Conservation (phyloP, 2,888 invertebrate genomes). For the Polydesmus complanatus region DNA sequence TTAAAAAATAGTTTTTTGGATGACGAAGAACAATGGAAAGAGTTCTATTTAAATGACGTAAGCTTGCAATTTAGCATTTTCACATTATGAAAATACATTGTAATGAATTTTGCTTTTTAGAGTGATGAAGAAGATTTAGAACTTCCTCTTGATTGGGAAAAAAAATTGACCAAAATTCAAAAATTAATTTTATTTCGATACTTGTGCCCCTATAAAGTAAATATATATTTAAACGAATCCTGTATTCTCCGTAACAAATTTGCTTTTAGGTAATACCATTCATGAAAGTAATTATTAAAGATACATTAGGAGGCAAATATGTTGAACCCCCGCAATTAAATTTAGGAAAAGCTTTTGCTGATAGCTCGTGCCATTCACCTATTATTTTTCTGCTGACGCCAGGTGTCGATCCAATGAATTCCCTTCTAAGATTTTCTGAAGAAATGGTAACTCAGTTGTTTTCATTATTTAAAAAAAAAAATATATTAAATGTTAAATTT, state of each 20-base stretch:
- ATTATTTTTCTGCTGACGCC: slow-evolving; percentile 36
- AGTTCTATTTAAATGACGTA: slow-evolving; percentile 55
- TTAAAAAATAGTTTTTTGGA: slow-evolving; percentile 30
- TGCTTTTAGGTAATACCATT: slow-evolving; percentile 30
- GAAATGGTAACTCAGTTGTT: slow-evolving; percentile 29
- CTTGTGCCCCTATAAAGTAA: slow-evolving; percentile 35
- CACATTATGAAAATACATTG: not conserved
- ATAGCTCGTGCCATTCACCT: slow-evolving; percentile 33
- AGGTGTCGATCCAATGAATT: slow-evolving; percentile 35
- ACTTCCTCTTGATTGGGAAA: slow-evolving; percentile 32
- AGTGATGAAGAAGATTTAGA: slow-evolving; percentile 19
- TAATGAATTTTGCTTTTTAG: slow-evolving; percentile 13
- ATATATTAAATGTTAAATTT: not conserved
- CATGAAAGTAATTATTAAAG: slow-evolving; percentile 33
- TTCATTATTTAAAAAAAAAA: slow-evolving; percentile 16
- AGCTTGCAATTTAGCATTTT: slow-evolving; percentile 19
- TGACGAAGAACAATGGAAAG: slow-evolving; percentile 37
- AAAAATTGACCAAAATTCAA: slow-evolving; percentile 30
- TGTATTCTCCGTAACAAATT: not conserved
- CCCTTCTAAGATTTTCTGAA: slow-evolving; percentile 36
- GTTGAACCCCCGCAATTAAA: slow-evolving; percentile 37
- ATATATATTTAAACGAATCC: not conserved
- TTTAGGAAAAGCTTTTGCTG: slow-evolving; percentile 32
- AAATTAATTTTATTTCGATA: slow-evolving; percentile 33
- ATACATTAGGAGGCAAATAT: slow-evolving; percentile 33